Evolutionary conservation across 2,888 invertebrate genomes (phyloP).

Genomic region (Agrenia bidenticulata): DNA sequence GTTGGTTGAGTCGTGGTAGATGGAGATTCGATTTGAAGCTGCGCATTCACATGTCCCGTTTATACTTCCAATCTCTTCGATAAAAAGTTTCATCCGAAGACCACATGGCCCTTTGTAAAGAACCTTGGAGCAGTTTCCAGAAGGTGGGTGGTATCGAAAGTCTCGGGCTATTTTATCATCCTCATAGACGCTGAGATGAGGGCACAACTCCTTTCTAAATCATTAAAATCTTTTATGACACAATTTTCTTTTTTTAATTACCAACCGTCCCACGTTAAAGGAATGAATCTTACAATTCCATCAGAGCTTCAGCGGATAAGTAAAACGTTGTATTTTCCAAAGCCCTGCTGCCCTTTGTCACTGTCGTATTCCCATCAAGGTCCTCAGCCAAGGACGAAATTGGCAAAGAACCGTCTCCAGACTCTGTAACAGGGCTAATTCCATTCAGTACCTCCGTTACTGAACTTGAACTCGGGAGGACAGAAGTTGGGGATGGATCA

Average conservation of each 20-base stretch:
- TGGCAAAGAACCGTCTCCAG: no score
- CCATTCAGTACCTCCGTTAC: no score
- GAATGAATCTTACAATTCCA: no score
- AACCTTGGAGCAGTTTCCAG: not conserved
- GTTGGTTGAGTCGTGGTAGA: not conserved
- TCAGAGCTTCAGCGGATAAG: no score
- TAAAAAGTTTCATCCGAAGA: slow-evolving; percentile 13
- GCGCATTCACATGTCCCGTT: slow-evolving; percentile 18
- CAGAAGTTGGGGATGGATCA: no score
- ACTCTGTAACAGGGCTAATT: no score
- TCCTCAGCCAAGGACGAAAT: no score
- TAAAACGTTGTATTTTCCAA: no score
- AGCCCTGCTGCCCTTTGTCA: no score
- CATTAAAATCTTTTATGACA: not conserved
- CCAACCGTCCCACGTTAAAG: not conserved
- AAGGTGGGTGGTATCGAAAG: not conserved
- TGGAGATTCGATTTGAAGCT: not conserved
- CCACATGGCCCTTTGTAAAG: slow-evolving; percentile 12
- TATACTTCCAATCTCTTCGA: slow-evolving; percentile 13
- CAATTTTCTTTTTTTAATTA: no score
- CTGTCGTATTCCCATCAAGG: no score
- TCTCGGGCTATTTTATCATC: not conserved
- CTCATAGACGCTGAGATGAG: not conserved
- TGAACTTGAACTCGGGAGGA: no score
- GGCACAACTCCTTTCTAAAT: slow-evolving; percentile 11